Evolutionary conservation across 2,888 invertebrate genomes (phyloP).

Genomic region (Machimus rusticus): DNA sequence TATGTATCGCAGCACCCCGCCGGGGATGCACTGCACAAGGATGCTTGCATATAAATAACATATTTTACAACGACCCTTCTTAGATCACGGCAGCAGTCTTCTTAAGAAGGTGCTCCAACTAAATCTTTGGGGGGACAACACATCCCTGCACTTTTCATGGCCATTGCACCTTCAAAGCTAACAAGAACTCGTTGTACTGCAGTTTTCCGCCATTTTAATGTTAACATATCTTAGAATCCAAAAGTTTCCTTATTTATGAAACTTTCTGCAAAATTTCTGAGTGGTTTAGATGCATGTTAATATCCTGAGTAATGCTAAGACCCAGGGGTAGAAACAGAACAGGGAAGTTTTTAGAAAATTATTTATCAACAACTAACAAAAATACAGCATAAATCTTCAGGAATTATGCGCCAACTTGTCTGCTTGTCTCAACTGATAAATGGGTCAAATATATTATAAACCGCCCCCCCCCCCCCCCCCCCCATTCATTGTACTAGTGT

Average conservation of each 20-base stretch:
- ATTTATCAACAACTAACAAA: neutral
- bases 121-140: neutral
- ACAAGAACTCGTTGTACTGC: neutral
- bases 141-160: neutral
- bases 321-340: neutral
- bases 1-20: slow-evolving; percentile 6
- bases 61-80: neutral
- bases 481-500: too few relatives aligned
- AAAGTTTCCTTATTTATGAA: neutral
- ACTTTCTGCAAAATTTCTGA: neutral
- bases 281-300: neutral
- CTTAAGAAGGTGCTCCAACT: neutral
- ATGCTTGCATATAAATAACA: slow-evolving; percentile 29
- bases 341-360: neutral
- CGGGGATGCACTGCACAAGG: neutral
- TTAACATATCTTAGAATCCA: neutral
- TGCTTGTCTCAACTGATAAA: too few relatives aligned
- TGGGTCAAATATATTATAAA: too few relatives aligned
- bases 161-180: neutral
- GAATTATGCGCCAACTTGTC: too few relatives aligned
- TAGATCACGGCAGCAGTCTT: neutral
- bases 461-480: too few relatives aligned
- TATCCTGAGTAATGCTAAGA: neutral
- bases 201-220: neutral
- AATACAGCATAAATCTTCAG: neutral